Conservation (phyloP, 1,140 invertebrate genomes). For the Aphelinus certus region DNA sequence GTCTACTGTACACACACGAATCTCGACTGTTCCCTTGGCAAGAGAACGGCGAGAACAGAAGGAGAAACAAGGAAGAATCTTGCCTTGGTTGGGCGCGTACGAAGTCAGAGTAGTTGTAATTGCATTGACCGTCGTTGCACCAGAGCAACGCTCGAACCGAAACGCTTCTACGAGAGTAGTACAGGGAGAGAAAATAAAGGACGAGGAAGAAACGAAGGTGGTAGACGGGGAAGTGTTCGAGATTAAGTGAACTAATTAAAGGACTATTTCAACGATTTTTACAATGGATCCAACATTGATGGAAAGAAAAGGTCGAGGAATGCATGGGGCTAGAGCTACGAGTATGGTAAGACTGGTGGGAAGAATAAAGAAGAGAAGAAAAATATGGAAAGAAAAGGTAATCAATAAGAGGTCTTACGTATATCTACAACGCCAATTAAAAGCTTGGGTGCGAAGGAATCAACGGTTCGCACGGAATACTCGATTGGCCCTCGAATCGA, state of each 20-base stretch:
- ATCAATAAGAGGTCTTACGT: conserved; percentile 18
- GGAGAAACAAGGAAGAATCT: background rate
- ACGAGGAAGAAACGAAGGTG: background rate
- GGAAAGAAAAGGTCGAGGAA: background rate
- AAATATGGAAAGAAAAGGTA: conserved; percentile 2
- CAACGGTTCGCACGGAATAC: background rate
- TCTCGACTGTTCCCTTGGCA: too few relatives aligned
- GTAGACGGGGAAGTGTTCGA: conserved; percentile 20
- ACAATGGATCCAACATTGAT: too few relatives aligned
- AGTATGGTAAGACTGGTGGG: background rate
- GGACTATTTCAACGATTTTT: background rate
- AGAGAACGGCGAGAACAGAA: background rate
- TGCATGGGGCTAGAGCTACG: too few relatives aligned
- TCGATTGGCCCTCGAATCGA: background rate
- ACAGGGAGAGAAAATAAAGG: background rate
- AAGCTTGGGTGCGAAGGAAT: conserved; percentile 20
- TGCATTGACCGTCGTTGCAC: background rate
- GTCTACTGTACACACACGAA: too few relatives aligned
- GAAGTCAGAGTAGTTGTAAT: conserved; percentile 23
- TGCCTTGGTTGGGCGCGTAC: background rate
- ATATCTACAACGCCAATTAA: conserved; percentile 28
- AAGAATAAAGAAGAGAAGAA: background rate
- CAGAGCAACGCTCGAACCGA: conserved; percentile 19
- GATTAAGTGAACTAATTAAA: conserved; percentile 39
- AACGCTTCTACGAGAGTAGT: conserved; percentile 4